Evolutionary conservation across 2,797 vertebrate species (phyloP).

Genomic region (Prionace glauca): DNA sequence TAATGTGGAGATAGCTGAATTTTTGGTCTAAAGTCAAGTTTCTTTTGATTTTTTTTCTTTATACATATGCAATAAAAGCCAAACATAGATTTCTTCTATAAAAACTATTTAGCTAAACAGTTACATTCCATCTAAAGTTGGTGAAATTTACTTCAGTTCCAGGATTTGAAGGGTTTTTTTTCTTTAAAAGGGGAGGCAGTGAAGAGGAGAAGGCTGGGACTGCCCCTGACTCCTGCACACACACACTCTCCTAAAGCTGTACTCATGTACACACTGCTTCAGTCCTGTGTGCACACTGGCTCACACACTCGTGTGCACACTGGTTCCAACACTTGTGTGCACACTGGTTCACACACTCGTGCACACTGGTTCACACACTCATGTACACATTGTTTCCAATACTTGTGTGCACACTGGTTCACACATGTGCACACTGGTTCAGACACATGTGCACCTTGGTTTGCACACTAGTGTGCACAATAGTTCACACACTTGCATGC

Average conservation of each 20-base stretch:
- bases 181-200: slow-evolving; percentile 46
- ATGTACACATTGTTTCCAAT: too few relatives aligned
- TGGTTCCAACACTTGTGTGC: neutral
- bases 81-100: slow-evolving; percentile 76
- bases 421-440: too few relatives aligned
- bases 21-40: slow-evolving; percentile 87
- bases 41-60: slow-evolving; percentile 61
- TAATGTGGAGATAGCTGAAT: slow-evolving; percentile 58
- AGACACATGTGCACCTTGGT: too few relatives aligned
- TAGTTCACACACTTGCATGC: neutral
- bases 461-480: neutral
- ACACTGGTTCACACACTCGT: neutral
- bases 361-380: neutral
- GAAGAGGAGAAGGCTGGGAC: slow-evolving; percentile 44
- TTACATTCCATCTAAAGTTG: slow-evolving; percentile 77
- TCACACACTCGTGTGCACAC: neutral
- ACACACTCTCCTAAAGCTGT: slow-evolving; percentile 50
- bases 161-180: slow-evolving; percentile 51
- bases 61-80: slow-evolving; percentile 75
- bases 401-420: too few relatives aligned
- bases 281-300: neutral
- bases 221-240: slow-evolving; percentile 47
- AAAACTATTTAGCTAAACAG: slow-evolving; percentile 77
- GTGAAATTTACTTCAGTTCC: slow-evolving; percentile 21
- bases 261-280: slow-evolving; percentile 41